Evolutionary conservation across 2,113 vertebrate species (phyloP), one percentile per base, ranked within the genome.

Genomic region (Propithecus coquereli): DNA sequence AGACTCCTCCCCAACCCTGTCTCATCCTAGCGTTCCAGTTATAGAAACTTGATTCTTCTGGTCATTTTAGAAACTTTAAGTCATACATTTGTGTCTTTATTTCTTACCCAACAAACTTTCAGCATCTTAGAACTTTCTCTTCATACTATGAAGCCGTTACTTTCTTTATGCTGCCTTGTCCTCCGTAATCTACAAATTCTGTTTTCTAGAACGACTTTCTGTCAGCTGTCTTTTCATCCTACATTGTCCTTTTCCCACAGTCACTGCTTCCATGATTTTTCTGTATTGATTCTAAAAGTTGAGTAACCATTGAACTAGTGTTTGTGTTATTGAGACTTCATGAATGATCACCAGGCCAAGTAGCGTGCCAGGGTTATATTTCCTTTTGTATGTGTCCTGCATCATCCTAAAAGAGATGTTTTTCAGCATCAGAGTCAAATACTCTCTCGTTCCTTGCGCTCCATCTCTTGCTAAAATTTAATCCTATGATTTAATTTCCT

Each of bases 401-500:
- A 1, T 90, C 50, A 40, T 16, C 30, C 40, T 45, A 47, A 73
- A 71, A 83, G 34, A 83, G 34, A 1, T 30, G 27, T 79, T 95
- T 57, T 80, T 18, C 34, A 73, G 37, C 71, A 52, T 74, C 25
- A 65, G 27, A 81, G 23, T 85, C 10, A 43, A 88, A 43, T 68
- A 37, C 23, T 76, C 12, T 54, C 6, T 32, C 23, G 54, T 76
- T 43, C 61, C 18, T 73, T 91, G 23, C 1, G 34, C 12, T 87
- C 63, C 1, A 12, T 50, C 37, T 50, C 3, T 79, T 83, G 23
- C 27, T 87, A 73, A 73, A 79, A 57, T 68, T 74, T 47, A 91
- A 93, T 65, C 20, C 13, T 6, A 2, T 94, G 79, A 54, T 80
- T 87, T 70, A 97, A 57, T 96, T 81, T 94, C n/a, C 34, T 34